Base-by-base conservation (phyloP, 1,140 invertebrate genomes). In the Rhagoletis pomonella region DNA sequence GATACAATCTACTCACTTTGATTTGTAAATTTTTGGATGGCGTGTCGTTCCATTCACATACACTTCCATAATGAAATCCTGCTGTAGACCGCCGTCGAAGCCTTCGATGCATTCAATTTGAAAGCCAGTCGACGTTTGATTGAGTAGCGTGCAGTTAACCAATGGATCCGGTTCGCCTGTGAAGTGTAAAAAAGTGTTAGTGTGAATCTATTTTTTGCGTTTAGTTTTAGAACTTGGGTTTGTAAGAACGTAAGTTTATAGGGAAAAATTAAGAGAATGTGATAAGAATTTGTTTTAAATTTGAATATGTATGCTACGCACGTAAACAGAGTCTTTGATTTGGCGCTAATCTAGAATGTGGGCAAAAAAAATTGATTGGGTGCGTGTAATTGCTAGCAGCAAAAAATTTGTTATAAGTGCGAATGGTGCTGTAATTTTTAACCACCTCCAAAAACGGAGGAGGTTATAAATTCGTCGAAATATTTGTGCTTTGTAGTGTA, bases 91-190 rank as follows among this genome's bases (percentile, higher is more conserved):
- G 14, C 96, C 97, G 91, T 97, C 96, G 92, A 97, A 97, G 55
- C 96, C 96, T 92, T 97, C 96, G 58, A 94, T 94, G 93, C 97
- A 97, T 86, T 96, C 95, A 89, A 97, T 96, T 93, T 96, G 94
- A 89, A 97, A 94, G 58, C 95, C 95, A 87, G 96, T 96, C 39
- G 95, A 95, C 29, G 96, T 97, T 90, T 96, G 95, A 94, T 97
- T 97, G 86, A 95, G 94, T 47, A 97, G 94, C 58, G 96, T 96
- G 92, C 97, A 97, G 92, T 97, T 97, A 39, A 95, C 93, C 87
- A 97, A 94, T 1, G 96, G 94, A 93, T 97, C 96, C 65, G 97
- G 97, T 89, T 96, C 96, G 87, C 96, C 97, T 96, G 84, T 85
- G 29, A 14, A 85, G 58, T 60, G 58, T n/a, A 58, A 81, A 81